Base-by-base conservation (phyloP, 1,140 invertebrate species). In the Drosophila teissieri region DNA sequence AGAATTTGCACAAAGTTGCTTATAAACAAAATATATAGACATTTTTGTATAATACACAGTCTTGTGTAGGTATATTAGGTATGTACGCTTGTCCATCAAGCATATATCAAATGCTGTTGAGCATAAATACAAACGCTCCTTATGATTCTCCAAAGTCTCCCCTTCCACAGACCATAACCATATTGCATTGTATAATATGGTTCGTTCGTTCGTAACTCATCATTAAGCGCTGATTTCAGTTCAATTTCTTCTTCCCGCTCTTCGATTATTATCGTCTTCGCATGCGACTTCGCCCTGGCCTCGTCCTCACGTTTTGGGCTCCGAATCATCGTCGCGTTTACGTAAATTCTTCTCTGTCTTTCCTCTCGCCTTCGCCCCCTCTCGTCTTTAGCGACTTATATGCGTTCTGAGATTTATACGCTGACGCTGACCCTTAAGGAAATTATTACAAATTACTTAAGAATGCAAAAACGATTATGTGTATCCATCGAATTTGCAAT, bases 361-460 rank as follows among this genome's bases (percentile, higher is more conserved):
- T 37, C 46, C 64, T 22, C 31, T 68, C 48, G 37, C 19, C 65
- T 64, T 67, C 45, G 40, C 58, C 58, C 57, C 62, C 73, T 78
- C 58, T 68, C 63, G 53, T 70, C 61, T 67, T 63, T 39, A 61
- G 42, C 72, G 73, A 80, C 78, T 80, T 83, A 85, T 83, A 73
- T 67, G 67, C 69, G 54, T 56, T 70, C 57, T 75, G 80, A 89
- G 84, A 89, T 89, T 89, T 90, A 90, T 91, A 74, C 72, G 70
- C 78, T 82, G 89, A 78, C 52, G 79, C 84, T 89, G 90, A 91
- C 90, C 90, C 90, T 90, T 90, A 74, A 91, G 90, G 83, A 91
- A 91, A 91, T 91, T 91, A 91, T 91, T 91, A 91, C 90, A 91
- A 91, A 91, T 91, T 91, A 91, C 85, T 91, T 80, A 90, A 91